Evolutionary conservation across 2,797 vertebrate species (phyloP).

Genomic region (Pangasius larnaudii): DNA sequence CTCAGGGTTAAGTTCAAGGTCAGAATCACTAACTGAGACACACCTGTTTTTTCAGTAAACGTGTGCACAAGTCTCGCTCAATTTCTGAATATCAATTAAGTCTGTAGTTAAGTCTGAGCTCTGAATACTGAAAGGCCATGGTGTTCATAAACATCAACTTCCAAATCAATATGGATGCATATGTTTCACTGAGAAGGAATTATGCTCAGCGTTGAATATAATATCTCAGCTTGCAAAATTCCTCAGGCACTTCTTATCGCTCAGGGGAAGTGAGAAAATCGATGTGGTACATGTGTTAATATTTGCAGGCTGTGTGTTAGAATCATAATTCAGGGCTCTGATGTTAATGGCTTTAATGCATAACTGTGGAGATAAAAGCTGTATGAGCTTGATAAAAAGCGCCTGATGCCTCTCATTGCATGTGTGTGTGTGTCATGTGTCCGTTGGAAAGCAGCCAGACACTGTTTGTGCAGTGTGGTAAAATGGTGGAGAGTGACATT

Average conservation of each 20-base stretch:
- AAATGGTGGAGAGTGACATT: conserved; percentile 24
- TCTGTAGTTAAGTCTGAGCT: neutral
- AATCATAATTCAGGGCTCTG: conserved; percentile 50
- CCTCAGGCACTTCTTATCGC: conserved; percentile 36
- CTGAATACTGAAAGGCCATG: neutral
- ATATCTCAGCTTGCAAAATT: conserved; percentile 31
- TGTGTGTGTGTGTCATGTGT: conserved; percentile 24
- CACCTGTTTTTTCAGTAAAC: neutral
- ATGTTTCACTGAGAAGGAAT: conserved; percentile 25
- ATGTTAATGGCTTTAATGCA: conserved; percentile 38
- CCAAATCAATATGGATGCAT: conserved; percentile 14
- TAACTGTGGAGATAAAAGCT: conserved; percentile 33
- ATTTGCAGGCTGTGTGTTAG: conserved; percentile 48
- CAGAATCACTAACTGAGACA: neutral
- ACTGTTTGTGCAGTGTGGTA: conserved; percentile 26
- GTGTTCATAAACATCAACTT: conserved; percentile 15
- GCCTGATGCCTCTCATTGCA: conserved; percentile 10
- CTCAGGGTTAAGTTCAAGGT: neutral
- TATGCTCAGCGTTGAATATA: conserved; percentile 18
- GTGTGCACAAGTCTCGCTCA: neutral
- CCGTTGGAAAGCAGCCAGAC: conserved; percentile 32
- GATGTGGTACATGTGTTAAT: conserved; percentile 50
- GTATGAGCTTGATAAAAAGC: conserved; percentile 19
- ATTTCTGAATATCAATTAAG: neutral
- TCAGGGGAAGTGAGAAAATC: conserved; percentile 45